Percentiles rank a stretch among this genome's conserved stretches.
Evolutionary conservation across 2,888 invertebrate species (phyloP).

Genomic region (Ephialtes manifestator): DNA sequence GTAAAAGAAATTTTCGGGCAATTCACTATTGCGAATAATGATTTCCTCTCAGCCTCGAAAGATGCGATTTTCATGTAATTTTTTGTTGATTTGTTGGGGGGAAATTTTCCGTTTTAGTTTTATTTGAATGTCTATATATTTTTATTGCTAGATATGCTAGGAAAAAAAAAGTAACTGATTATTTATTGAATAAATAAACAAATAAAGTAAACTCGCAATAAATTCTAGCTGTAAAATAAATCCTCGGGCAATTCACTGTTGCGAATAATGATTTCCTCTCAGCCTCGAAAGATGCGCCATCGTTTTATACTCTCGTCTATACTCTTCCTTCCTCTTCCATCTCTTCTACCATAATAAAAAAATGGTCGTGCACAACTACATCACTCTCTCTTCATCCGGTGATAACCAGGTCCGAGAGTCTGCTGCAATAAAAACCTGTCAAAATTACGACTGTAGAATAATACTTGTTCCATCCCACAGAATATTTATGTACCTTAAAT

Average conservation of each 20-base stretch:
- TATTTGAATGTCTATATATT: not conserved
- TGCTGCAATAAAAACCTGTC: slow-evolving; percentile 63
- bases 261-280: slow-evolving; percentile 79
- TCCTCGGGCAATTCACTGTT: slow-evolving; percentile 79
- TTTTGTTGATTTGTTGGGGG: no score
- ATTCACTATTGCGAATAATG: no score
- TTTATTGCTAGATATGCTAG: no score
- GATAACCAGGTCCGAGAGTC: slow-evolving; percentile 21
- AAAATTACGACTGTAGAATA: slow-evolving; percentile 62
- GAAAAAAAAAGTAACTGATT: no score
- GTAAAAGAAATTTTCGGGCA: slow-evolving; percentile 78
- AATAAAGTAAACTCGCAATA: no score
- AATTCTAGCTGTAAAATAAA: slow-evolving; percentile 74
- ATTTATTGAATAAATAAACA: no score
- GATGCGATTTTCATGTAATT: no score
- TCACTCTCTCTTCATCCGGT: slow-evolving; percentile 30
- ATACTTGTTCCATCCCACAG: slow-evolving; percentile 49
- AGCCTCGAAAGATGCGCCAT: slow-evolving; percentile 38
- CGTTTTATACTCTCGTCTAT: slow-evolving; percentile 12
- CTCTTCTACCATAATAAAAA: slow-evolving; percentile 21
- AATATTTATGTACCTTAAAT: slow-evolving; percentile 51
- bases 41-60: no score
- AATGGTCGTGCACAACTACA: not conserved
- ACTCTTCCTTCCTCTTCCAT: slow-evolving; percentile 37
- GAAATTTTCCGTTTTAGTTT: not conserved